Conservation (phyloP, 2,888 invertebrate genomes). For the Drymonia ruficornis region DNA sequence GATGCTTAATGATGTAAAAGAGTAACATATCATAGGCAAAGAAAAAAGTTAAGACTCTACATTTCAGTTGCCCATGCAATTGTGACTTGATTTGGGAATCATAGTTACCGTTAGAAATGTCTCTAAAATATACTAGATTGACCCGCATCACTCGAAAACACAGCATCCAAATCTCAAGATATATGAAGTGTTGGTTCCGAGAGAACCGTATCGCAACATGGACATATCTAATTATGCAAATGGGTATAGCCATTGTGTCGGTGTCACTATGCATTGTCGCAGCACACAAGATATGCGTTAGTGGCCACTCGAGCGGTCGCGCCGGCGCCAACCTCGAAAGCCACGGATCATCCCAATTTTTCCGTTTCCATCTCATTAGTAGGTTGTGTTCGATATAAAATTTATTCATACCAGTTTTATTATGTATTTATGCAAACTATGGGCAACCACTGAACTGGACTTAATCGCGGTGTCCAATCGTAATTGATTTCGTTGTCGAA, state of each 20-base stretch:
- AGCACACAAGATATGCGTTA: constrained; percentile 33
- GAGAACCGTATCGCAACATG: constrained; percentile 37
- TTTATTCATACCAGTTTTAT: constrained; percentile 58
- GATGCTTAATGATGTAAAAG: neutral
- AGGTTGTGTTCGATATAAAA: constrained; percentile 55
- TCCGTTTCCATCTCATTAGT: constrained; percentile 60
- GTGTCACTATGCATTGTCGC: constrained; percentile 38
- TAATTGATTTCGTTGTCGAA: constrained; percentile 59
- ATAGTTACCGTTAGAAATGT: constrained; percentile 3
- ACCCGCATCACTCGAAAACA: constrained; percentile 5
- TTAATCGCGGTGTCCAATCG: constrained; percentile 57
- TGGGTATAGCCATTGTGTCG: constrained; percentile 47
- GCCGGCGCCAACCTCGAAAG: constrained; percentile 61
- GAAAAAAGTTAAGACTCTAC: neutral
- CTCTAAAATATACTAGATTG: constrained; percentile 1
- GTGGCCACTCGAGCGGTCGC: constrained; percentile 34
- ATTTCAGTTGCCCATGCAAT: neutral
- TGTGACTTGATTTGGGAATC: constrained; percentile 1
- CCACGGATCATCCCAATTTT: constrained; percentile 59
- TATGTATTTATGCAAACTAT: constrained; percentile 65
- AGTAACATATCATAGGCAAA: neutral
- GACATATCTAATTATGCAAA: constrained; percentile 55
- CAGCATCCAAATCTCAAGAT: constrained; percentile 16
- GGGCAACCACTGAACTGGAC: constrained; percentile 52
- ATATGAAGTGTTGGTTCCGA: constrained; percentile 34